Evolutionary conservation across 53 echinoderm and acorn worm genomes (phyloP), one percentile per base, ranked within the genome.

Genomic region (Temnopleurus reevesii): DNA sequence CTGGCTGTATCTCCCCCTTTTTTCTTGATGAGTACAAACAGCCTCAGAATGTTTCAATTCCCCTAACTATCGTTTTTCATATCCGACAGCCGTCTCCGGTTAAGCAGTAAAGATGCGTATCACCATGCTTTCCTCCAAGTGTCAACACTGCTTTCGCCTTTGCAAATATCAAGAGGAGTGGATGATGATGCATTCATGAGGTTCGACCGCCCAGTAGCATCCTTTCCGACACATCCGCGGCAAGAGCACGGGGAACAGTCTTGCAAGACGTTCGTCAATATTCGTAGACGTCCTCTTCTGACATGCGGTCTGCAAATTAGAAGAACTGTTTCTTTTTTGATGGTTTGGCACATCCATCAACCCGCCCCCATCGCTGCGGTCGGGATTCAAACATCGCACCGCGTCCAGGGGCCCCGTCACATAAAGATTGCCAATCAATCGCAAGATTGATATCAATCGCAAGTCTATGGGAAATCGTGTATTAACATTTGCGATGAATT

Each of bases 61-160:
- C 86, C 86, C 4, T 24, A 44, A 59, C 86, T 85, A 85, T 85
- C 86, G 86, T 45, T 59, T 84, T 84, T 19, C 41, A 85, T 85
- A 60, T 85, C 86, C 86, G 86, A 46, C 59, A 46, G 24, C 23
- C 46, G 59, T 45, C 35, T 85, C 53, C 61, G 49, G 36, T 85
- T 61, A 36, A 38, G 28, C 18, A 31, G 44, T 46, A 38, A 85
- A 49, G 61, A 85, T 85, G n/a, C 30, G 4, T 85, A 83, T 83
- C 83, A 17, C 18, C 36, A 24, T 83, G 54, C 83, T 30, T 56
- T 83, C 83, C 83, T 38, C 31, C 36, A 55, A 54, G 36, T 55
- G 83, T 83, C 83, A 83, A 54, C 23, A 55, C 21, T 56, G 36
- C 56, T 83, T 83, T 55, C 19, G 56, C 19, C 26, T 36, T 56